A percentile compares a stretch with the other conserved stretches of the same genome.
phyloP scores from a whole-genome alignment of 2,113 vertebrate species.

The Motacilla tschutschensis region DNA sequence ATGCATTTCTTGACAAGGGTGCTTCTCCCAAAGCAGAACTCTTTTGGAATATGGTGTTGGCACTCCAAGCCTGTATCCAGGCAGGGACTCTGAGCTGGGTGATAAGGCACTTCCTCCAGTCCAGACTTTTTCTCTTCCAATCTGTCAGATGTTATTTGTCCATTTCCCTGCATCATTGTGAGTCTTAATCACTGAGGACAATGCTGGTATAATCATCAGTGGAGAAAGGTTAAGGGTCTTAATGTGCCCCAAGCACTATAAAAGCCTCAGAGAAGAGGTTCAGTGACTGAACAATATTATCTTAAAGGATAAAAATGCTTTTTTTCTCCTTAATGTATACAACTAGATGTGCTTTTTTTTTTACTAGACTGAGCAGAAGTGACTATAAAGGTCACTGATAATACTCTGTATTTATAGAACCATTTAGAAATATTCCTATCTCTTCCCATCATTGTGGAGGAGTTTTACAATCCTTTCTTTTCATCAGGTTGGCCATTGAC shows the following conservation, averaged over 20 bases:
- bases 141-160: neutral
- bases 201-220: neutral
- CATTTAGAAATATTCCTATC: neutral
- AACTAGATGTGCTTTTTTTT: neutral
- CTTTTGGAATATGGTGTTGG: neutral
- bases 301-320: neutral
- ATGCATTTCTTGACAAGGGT: neutral
- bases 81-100: neutral
- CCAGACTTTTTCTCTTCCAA: neutral
- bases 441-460: neutral
- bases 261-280: neutral
- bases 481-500: neutral
- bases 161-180: neutral
- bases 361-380: conserved; percentile 6
- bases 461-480: neutral
- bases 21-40: neutral
- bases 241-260: neutral
- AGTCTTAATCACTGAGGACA: conserved; percentile 18
- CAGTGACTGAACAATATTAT: conserved; percentile 5
- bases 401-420: neutral
- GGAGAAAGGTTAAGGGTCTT: conserved; percentile 2
- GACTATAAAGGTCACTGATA: neutral
- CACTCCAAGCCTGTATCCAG: neutral
- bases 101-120: neutral
- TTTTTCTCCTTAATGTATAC: neutral